Percentiles rank a stretch among this genome's conserved stretches.
These are phyloP conservation scores for Plotosus lineatus DNA, from an alignment of 2,113 vertebrate species.

Conservation along the genomic window DNA sequence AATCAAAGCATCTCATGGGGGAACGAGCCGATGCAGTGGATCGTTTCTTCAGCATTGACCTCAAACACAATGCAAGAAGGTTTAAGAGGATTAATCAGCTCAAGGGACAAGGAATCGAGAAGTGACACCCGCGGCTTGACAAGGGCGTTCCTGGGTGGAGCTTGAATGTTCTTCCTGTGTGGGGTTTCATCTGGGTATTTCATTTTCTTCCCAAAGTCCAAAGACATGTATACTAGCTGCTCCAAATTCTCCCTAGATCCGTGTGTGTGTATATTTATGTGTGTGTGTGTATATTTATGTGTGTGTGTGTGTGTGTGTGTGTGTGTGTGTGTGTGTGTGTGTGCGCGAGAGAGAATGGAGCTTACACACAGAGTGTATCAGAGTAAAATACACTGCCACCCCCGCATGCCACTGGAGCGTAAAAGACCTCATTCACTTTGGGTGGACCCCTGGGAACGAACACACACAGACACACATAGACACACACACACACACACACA, in stretches of 20 bases:
- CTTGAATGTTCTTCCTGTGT: too few species aligned
- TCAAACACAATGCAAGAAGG: constrained; percentile 42
- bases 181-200: too few species aligned
- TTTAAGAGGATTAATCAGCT: constrained; percentile 47
- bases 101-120: not conserved
- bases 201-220: too few species aligned
- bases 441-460: constrained; percentile 4
- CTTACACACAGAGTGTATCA: constrained; percentile 66
- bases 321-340: constrained; percentile 10
- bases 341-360: constrained; percentile 66
- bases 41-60: constrained; percentile 17
- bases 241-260: too few species aligned
- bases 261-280: not conserved
- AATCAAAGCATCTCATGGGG: constrained; percentile 42
- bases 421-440: constrained; percentile 63
- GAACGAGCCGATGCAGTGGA: not conserved
- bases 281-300: constrained; percentile 31
- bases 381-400: constrained; percentile 63
- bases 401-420: constrained; percentile 58
- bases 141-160: too few species aligned
- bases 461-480: constrained; percentile 28
- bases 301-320: constrained; percentile 34
- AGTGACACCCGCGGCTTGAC: too few species aligned
- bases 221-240: too few species aligned
- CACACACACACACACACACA: constrained; percentile 35